These are phyloP conservation scores for Synanthedon vespiformis DNA, from an alignment of 2,888 invertebrate genomes.

Conservation along the genomic window DNA sequence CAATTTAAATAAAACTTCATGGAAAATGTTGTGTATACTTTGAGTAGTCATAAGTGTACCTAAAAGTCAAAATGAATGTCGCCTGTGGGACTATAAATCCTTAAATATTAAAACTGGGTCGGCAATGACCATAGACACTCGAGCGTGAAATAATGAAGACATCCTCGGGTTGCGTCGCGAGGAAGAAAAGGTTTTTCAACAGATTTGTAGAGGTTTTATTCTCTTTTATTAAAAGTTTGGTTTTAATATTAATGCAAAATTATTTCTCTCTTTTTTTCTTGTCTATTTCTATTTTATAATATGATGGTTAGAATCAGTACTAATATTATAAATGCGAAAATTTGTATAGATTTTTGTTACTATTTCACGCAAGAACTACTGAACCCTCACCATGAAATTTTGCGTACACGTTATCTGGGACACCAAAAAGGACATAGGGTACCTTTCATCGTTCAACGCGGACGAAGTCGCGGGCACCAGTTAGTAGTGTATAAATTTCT, in stretches of 20 bases:
- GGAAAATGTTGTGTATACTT: constrained; percentile 9
- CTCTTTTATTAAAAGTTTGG: neutral
- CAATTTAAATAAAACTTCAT: neutral
- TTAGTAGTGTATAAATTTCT: neutral
- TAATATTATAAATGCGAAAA: no score
- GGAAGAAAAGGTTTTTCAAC: constrained; percentile 8
- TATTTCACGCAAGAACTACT: no score
- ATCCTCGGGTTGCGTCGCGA: constrained; percentile 15
- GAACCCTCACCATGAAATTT: no score
- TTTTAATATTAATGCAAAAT: neutral
- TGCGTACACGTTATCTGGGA: no score
- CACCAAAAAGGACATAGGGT: no score
- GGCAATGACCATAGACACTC: constrained; percentile 32
- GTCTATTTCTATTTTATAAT: neutral
- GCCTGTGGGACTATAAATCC: constrained; percentile 53
- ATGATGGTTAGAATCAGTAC: no score
- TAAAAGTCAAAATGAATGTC: constrained; percentile 48
- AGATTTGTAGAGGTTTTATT: neutral
- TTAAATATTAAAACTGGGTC: constrained; percentile 55
- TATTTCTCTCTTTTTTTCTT: neutral
- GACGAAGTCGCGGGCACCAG: no score
- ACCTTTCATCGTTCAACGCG: no score
- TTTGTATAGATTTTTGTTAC: no score
- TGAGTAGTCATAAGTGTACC: constrained; percentile 32
- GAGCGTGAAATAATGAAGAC: constrained; percentile 35